A percentile compares a stretch with the other conserved stretches of the same genome.
These are phyloP conservation scores for Oxyteleia sp. DNA, from an alignment of 2,888 invertebrate genomes.

Conservation along the genomic window DNA sequence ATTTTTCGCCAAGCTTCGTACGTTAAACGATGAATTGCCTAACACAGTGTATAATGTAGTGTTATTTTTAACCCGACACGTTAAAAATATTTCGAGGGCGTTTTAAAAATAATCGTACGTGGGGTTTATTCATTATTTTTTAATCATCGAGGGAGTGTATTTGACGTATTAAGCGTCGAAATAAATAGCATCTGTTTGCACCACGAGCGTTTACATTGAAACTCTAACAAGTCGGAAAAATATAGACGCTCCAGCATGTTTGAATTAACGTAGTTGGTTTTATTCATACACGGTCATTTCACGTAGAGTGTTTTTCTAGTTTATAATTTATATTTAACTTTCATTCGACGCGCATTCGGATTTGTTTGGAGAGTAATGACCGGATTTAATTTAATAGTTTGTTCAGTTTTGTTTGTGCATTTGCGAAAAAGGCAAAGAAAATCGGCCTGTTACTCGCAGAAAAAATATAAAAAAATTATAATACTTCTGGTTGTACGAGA, in stretches of 20 bases:
- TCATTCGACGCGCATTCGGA: background rate
- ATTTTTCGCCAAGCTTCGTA: too few relatives aligned
- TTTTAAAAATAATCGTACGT: too few relatives aligned
- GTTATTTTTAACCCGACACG: too few relatives aligned
- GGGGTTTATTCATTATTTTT: too few relatives aligned
- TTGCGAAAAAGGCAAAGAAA: too few relatives aligned
- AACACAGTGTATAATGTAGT: too few relatives aligned
- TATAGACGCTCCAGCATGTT: background rate
- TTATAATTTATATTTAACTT: slow-evolving; percentile 19
- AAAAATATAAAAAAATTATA: too few relatives aligned
- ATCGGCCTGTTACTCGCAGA: too few relatives aligned
- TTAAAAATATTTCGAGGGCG: too few relatives aligned
- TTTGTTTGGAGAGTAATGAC: slow-evolving; percentile 9
- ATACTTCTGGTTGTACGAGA: too few relatives aligned
- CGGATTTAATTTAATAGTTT: background rate
- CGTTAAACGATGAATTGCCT: too few relatives aligned
- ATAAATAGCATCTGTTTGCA: slow-evolving; percentile 1
- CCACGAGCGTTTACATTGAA: background rate
- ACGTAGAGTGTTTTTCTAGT: slow-evolving; percentile 10
- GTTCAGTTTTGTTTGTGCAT: background rate
- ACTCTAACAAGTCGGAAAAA: slow-evolving; percentile 19
- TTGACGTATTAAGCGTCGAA: slow-evolving; percentile 1
- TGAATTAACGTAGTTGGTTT: slow-evolving; percentile 2
- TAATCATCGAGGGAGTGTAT: background rate
- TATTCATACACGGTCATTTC: slow-evolving; percentile 23